Conservation (phyloP, 2,797 vertebrate species). For the Florisuga fusca region DNA sequence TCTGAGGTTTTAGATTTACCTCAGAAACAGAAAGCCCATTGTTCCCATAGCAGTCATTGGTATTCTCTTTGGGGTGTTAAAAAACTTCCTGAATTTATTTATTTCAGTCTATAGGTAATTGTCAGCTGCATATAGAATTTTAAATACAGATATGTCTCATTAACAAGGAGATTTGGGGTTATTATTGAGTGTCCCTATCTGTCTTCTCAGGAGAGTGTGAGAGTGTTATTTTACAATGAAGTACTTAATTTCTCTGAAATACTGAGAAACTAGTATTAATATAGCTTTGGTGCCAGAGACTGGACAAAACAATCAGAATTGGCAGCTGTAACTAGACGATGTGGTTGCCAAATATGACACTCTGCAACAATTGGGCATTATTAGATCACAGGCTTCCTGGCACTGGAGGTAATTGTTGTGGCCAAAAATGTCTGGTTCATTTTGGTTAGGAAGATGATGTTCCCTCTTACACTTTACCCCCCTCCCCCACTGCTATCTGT, state of each 20-base stretch:
- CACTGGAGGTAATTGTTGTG: rapidly evolving
- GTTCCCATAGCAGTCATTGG: background rate
- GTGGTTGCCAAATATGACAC: background rate
- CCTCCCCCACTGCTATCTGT: too few relatives aligned
- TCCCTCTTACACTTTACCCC: background rate
- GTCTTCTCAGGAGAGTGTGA: background rate
- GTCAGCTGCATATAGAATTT: background rate
- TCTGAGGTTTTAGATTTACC: background rate
- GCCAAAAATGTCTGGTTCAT: background rate
- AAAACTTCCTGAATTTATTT: background rate
- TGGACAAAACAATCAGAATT: background rate
- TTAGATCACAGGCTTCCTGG: background rate
- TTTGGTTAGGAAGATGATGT: background rate
- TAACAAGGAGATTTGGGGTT: background rate
- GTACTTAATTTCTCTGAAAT: background rate
- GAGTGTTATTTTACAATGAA: background rate
- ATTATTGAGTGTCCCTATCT: background rate
- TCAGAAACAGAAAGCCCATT: background rate
- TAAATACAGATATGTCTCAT: background rate
- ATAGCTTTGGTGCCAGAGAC: background rate
- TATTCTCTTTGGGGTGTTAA: background rate
- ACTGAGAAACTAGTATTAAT: background rate
- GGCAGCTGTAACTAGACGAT: background rate
- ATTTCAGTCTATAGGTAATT: background rate
- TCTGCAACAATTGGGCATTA: background rate